phyloP scores from a whole-genome alignment of 2,113 vertebrate species.

The Marmota monax region DNA sequence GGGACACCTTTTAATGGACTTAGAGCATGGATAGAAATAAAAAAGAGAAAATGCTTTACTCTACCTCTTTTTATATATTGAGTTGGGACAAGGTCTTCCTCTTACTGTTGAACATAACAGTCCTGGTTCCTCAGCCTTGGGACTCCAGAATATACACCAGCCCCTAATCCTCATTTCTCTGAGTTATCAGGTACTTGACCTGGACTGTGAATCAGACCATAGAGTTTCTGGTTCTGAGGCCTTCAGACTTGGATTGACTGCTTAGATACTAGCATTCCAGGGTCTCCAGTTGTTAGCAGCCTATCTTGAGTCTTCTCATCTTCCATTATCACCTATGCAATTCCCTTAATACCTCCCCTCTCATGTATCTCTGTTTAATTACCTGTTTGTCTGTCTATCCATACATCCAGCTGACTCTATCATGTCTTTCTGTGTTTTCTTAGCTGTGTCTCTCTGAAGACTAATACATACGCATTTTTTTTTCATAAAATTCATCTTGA shows the following conservation, averaged over 20 bases:
- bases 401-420: background rate
- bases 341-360: background rate
- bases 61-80: background rate
- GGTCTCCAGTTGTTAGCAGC: background rate
- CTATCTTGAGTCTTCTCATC: background rate
- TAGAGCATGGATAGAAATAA: background rate
- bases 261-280: rapidly evolving
- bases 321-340: background rate
- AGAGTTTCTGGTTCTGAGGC: background rate
- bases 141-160: background rate
- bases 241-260: background rate
- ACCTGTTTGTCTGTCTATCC: background rate
- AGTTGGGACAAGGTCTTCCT: background rate
- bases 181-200: too few relatives aligned
- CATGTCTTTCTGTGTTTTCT: background rate
- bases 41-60: background rate
- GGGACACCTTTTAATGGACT: background rate
- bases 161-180: background rate
- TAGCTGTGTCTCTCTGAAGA: background rate
- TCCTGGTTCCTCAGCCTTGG: background rate
- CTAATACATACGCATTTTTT: background rate
- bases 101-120: background rate
- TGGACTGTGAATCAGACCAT: background rate
- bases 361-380: background rate
- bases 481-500: background rate